Conservation (phyloP, 2,888 invertebrate genomes). For the Drosophila incognita region DNA sequence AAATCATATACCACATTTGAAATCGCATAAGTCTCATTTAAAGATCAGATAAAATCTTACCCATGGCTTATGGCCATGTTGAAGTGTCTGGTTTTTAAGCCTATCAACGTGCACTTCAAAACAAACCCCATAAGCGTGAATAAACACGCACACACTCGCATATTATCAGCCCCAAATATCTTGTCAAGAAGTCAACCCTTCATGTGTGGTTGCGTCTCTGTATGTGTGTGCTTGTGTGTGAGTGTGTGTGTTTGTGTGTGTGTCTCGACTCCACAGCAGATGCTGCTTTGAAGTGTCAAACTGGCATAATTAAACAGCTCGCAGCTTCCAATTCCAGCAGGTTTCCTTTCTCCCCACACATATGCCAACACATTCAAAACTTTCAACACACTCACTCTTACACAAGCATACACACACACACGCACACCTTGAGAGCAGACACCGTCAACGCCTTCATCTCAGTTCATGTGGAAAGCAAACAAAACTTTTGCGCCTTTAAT, state of each 20-base stretch:
- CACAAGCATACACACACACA: conserved; percentile 30
- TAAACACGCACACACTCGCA: conserved; percentile 16
- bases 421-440: conserved; percentile 72
- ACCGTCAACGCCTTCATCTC: conserved; percentile 38
- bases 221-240: conserved; percentile 7
- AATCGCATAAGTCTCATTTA: background rate
- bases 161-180: conserved; percentile 23
- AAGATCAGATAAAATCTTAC: conserved; percentile 14
- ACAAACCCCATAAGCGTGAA: background rate
- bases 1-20: background rate
- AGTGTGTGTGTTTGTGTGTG: conserved; percentile 12
- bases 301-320: conserved; percentile 80
- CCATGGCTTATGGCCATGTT: conserved; percentile 5
- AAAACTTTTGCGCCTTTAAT: conserved; percentile 71
- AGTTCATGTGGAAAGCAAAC: conserved; percentile 61
- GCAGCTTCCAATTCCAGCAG: conserved; percentile 33
- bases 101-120: conserved; percentile 22
- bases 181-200: conserved; percentile 38
- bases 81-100: conserved; percentile 31
- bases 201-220: background rate
- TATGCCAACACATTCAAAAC: conserved; percentile 33
- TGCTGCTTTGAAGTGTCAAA: conserved; percentile 83
- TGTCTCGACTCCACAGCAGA: conserved; percentile 31
- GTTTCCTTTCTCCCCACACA: conserved; percentile 2
- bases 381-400: conserved; percentile 23